These are phyloP conservation scores for Phalacrocorax aristotelis DNA, from an alignment of 2,113 vertebrate genomes.

Conservation along the genomic window DNA sequence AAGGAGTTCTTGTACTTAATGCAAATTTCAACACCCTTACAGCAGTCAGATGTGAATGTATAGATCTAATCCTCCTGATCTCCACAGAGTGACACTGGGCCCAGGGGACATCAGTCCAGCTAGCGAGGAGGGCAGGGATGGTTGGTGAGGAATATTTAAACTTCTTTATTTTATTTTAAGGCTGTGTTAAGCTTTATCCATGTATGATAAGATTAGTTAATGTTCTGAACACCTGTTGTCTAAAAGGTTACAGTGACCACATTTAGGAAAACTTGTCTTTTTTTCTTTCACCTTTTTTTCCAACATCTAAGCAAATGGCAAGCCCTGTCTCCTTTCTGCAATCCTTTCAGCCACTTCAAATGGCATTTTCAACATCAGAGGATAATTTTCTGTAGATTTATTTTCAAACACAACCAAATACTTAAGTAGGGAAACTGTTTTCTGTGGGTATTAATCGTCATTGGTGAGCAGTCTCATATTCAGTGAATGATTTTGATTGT, in stretches of 20 bases:
- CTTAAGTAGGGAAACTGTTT: not conserved
- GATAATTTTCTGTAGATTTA: not conserved
- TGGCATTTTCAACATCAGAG: not conserved
- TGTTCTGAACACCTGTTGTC: not conserved
- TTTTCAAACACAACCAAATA: not conserved
- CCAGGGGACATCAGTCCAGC: not conserved
- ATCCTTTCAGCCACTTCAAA: not conserved
- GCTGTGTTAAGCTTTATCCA: not conserved
- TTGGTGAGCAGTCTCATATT: not conserved
- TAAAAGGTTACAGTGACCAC: not conserved
- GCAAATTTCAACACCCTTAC: not conserved
- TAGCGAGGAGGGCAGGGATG: not conserved
- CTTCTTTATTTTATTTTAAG: not conserved
- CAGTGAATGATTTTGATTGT: not conserved
- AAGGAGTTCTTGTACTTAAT: constrained; percentile 44
- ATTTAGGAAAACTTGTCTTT: not conserved
- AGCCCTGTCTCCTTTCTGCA: not conserved
- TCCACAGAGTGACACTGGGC: not conserved
- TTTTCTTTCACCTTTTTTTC: not conserved
- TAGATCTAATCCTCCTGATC: not conserved
- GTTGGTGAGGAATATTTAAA: not conserved
- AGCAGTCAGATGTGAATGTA: not conserved
- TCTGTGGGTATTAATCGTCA: not conserved
- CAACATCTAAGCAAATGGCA: not conserved
- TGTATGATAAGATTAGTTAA: not conserved